Base-by-base conservation (phyloP, 2,888 invertebrate genomes). In the Trachelus troglodyta region DNA sequence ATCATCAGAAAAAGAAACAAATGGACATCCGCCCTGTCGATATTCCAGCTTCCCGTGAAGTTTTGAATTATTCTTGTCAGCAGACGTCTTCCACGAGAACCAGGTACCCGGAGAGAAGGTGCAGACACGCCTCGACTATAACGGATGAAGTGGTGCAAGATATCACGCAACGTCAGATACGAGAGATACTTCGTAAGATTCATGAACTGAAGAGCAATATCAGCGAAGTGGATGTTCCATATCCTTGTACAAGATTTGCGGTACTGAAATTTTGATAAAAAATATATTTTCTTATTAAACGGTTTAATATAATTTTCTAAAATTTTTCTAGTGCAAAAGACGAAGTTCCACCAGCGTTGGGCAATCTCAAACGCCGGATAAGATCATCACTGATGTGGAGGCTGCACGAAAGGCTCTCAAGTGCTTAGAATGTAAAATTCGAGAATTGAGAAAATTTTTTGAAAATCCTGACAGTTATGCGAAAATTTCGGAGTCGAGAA, bases 391-490 rank as follows among this genome's bases (percentile, higher is more conserved):
- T 6, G 85, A 86, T 33, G 12, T 83, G 4, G 76, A 75, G 15
- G 81, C 77, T 33, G 81, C 83, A 1, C 81, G 82, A 68, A 78
- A 82, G 4, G 75, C 81, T 9, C 35, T 85, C 2, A 80, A 81
- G 9, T 81, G 75, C 12, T 89, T 86, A 73, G 75, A 81, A 74
- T 69, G 56, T 2, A 81, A 87, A 75, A 77, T 87, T 35, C 75
- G 69, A 56, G 85, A 78, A 30, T 34, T 88, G 15, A 80, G 81
- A 40, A 78, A 73, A 40, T 86, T 87, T 76, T 74, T 88, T 9
- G 82, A 83, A n/a, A 83, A 85, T 9, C 84, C 84, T 1, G 80
- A 83, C 31, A 82, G 81, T 23, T 79, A 78, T 79, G 81, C 81
- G 79, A 81, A 80, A 71, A 79, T 85, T 11, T 73, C 81, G 23